Evolutionary conservation across 2,797 vertebrate species (phyloP).

Genomic region (Gymnopithys bicolor): DNA sequence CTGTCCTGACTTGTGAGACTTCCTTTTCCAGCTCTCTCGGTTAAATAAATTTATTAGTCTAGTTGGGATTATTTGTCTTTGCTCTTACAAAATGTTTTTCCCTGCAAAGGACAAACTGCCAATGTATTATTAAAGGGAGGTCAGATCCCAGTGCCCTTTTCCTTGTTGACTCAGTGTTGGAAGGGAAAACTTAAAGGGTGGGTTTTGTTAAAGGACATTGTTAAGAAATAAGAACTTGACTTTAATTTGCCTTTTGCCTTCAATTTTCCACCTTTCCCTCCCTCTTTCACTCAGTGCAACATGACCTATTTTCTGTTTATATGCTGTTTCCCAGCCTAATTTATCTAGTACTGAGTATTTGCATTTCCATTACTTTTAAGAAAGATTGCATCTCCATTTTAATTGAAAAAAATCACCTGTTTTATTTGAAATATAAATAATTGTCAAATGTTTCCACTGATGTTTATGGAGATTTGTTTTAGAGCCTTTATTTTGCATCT

Average conservation of each 20-base stretch:
- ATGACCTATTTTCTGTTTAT: slow-evolving; percentile 45
- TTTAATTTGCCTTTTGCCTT: slow-evolving; percentile 24
- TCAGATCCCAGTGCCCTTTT: slow-evolving; percentile 11
- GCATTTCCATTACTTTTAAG: slow-evolving; percentile 50
- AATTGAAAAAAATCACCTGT: slow-evolving; percentile 47
- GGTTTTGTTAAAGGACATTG: not conserved
- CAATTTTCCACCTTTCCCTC: not conserved
- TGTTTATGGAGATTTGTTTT: slow-evolving; percentile 32
- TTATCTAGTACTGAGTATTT: not conserved
- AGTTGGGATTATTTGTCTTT: slow-evolving; percentile 45
- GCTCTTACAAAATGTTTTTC: slow-evolving; percentile 33
- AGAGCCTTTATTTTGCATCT: slow-evolving; percentile 19
- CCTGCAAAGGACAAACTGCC: slow-evolving; percentile 5
- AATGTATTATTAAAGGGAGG: not conserved
- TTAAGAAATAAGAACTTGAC: slow-evolving; percentile 7
- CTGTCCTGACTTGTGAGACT: not conserved
- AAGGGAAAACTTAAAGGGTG: slow-evolving; percentile 20
- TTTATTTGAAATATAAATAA: slow-evolving; percentile 40
- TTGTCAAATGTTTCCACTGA: not conserved
- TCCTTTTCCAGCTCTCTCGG: not conserved
- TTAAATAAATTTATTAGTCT: slow-evolving; percentile 9
- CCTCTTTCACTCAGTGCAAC: not conserved
- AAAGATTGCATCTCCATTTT: slow-evolving; percentile 35
- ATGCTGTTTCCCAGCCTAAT: slow-evolving; percentile 19
- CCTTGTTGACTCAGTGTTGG: slow-evolving; percentile 35